These are phyloP conservation scores for Meteorus cinctellus DNA, from an alignment of 2,888 invertebrate genomes.

Conservation along the genomic window DNA sequence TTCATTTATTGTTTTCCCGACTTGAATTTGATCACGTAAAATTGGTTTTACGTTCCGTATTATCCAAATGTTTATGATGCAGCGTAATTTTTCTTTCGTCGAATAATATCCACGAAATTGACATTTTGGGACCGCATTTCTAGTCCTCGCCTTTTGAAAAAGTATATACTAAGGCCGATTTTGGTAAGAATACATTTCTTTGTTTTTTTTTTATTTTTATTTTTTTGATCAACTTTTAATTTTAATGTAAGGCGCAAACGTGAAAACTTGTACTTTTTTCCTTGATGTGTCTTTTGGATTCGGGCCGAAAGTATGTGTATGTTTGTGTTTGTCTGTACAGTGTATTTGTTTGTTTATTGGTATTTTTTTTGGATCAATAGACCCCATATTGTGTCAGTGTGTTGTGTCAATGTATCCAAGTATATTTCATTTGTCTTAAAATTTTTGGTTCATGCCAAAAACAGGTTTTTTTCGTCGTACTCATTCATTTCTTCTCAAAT, in stretches of 20 bases:
- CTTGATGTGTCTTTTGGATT: constrained; percentile 72
- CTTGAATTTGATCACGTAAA: background rate
- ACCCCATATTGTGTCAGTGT: constrained; percentile 29
- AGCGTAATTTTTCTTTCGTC: constrained; percentile 44
- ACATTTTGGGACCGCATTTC: background rate
- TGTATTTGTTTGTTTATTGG: background rate
- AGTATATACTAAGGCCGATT: constrained; percentile 73
- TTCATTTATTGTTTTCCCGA: background rate
- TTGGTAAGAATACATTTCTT: constrained; percentile 70
- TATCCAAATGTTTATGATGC: constrained; percentile 10
- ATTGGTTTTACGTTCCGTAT: constrained; percentile 31
- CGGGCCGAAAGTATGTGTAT: constrained; percentile 68
- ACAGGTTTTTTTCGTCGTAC: constrained; percentile 61
- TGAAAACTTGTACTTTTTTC: constrained; percentile 73
- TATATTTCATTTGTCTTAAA: constrained; percentile 45
- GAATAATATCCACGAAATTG: constrained; percentile 36
- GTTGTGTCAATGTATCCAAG: constrained; percentile 50
- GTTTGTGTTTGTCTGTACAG: constrained; percentile 48
- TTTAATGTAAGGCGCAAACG: constrained; percentile 73
- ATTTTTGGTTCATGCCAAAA: constrained; percentile 59
- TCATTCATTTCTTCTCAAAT: constrained; percentile 49
- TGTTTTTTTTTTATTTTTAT: constrained; percentile 44
- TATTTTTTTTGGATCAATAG: background rate
- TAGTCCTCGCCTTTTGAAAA: constrained; percentile 58
- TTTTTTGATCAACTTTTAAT: constrained; percentile 72